phyloP scores from a whole-genome alignment of 2,113 vertebrate species.

The Dipodomys stephensi region DNA sequence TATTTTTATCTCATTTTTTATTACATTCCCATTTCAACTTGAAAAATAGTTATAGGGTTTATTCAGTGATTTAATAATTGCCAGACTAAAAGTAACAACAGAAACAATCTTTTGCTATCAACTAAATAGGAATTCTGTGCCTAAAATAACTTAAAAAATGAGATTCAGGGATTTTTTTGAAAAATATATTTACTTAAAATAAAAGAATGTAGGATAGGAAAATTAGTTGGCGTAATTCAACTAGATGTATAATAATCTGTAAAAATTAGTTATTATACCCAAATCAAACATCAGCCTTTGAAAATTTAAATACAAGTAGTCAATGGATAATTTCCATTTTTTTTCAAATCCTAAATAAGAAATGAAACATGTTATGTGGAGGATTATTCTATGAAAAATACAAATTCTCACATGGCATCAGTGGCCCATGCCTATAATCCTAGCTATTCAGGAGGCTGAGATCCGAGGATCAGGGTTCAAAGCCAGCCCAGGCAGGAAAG shows the following conservation, averaged over 20 bases:
- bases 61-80: conserved; percentile 19
- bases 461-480: too few relatives aligned
- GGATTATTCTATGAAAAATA: neutral
- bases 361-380: neutral
- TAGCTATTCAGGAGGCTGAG: too few relatives aligned
- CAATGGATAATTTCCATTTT: neutral
- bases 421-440: too few relatives aligned
- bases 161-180: neutral
- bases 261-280: neutral
- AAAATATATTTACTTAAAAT: neutral
- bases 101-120: conserved; percentile 30
- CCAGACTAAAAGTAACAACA: conserved; percentile 28
- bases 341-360: neutral
- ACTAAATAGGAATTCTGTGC: neutral
- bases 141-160: neutral
- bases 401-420: too few relatives aligned
- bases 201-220: neutral
- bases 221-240: neutral
- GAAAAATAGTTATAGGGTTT: conserved; percentile 24
- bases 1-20: neutral
- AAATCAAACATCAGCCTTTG: neutral
- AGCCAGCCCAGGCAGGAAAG: too few relatives aligned
- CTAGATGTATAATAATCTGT: neutral
- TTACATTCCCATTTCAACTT: conserved; percentile 24
- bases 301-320: neutral